Base-by-base conservation (phyloP, 2,797 vertebrate species). In the Heterohyrax brucei region DNA sequence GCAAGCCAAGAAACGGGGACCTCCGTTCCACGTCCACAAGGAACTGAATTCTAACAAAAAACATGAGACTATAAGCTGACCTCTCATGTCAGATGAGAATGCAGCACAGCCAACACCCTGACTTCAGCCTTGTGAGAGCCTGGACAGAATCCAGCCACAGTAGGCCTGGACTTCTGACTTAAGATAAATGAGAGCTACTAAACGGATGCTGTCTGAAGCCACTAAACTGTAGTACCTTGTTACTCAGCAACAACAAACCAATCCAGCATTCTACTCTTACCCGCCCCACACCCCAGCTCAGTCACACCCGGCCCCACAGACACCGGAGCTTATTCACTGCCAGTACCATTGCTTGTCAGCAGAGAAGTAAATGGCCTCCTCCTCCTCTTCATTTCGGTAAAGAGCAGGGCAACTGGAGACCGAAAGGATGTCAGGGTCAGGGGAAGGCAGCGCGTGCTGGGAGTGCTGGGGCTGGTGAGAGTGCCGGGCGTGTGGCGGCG, bases 391-490 rank as follows among this genome's bases (percentile, higher is more conserved):
- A 24, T 99, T 98, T 97, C 99, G 99, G 98, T 99, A 99, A 83
- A 99, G 98, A 95, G 99, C 99, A 87, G 99, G 98, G 85, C 99
- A 99, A 97, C 99, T 99, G 26, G 99, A 99, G 99, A 99, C 99
- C 56, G 99, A 99, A 77, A 99, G 99, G 98, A 99, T 99, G 98
- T 99, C 99, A 4, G 99, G 99, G 97, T 99, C 99, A 0, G 99
- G 98, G 66, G 99, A 99, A 96, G 99, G 99, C 96, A 99, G 93
- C 0, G 99, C 98, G 80, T 99, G 97, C 96, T 96, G 98, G 0
- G 96, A 12, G 68, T 97, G 99, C n/a, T 95, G 97, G 6, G 99
- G 99, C 92, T 99, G 99, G 6, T 99, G 98, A 14, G 99, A 99
- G 94, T 99, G 99, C 96, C 99, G 97, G 0, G 99, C 98, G 64